Conservation (phyloP, 2,113 vertebrate genomes). For the Marmota monax region DNA sequence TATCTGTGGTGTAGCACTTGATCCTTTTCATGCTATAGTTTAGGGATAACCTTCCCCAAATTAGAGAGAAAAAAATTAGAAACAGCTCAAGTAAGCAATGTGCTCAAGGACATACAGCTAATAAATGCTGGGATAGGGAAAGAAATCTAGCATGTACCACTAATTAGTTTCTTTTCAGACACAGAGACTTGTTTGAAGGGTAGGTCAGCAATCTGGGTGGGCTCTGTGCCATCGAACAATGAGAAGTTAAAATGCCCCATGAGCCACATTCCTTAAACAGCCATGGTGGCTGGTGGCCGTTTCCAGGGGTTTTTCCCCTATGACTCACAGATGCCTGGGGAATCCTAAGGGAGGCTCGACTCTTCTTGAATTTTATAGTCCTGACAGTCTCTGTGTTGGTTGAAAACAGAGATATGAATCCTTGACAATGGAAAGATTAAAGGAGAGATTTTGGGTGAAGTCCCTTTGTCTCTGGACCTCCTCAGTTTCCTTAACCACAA, state of each 20-base stretch:
- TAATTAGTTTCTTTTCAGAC: constrained; percentile 37
- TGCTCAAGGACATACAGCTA: neutral
- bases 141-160: neutral
- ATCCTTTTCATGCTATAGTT: neutral
- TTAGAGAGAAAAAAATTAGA: neutral
- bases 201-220: neutral
- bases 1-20: neutral
- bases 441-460: constrained; percentile 60
- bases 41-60: neutral
- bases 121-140: neutral
- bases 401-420: constrained; percentile 61
- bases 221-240: neutral
- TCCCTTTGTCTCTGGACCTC: constrained; percentile 70
- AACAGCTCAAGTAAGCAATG: neutral
- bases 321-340: constrained; percentile 73
- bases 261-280: neutral
- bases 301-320: constrained; percentile 66
- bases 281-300: neutral
- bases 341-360: constrained; percentile 79
- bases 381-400: neutral
- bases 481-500: constrained; percentile 60
- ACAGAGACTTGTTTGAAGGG: neutral
- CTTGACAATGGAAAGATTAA: constrained; percentile 45
- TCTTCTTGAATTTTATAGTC: constrained; percentile 67
- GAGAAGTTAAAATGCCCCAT: neutral